phyloP scores from a whole-genome alignment of 1,140 invertebrate species.

The Sycobia sp. region DNA sequence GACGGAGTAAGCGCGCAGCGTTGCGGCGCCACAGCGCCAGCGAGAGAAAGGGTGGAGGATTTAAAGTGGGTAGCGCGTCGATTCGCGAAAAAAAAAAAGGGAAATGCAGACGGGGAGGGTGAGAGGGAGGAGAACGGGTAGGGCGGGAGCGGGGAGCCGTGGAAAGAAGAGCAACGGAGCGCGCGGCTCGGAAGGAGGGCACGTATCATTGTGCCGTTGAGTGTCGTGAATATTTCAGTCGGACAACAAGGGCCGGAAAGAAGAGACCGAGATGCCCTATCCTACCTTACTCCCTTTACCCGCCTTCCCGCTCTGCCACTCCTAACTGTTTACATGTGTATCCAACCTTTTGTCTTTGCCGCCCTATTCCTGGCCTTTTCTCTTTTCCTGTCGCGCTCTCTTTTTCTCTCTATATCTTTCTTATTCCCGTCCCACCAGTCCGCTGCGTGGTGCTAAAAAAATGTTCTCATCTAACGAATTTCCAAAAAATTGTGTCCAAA shows the following conservation, averaged over 20 bases:
- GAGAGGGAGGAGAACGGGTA: constrained; percentile 17
- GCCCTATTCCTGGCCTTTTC: no score
- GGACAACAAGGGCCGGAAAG: constrained; percentile 33
- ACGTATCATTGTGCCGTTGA: constrained; percentile 48
- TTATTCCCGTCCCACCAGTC: no score
- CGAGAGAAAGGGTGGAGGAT: no score
- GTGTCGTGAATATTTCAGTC: constrained; percentile 48
- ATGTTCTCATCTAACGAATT: no score
- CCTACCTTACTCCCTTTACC: constrained; percentile 4
- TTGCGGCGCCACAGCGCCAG: no score
- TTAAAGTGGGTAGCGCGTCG: no score
- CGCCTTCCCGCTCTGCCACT: not conserved
- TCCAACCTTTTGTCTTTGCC: not conserved
- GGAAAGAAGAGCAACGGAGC: not conserved
- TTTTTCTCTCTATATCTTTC: no score
- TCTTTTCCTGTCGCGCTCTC: no score
- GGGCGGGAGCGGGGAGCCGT: not conserved
- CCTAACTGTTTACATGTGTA: not conserved
- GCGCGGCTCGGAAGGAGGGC: constrained; percentile 29
- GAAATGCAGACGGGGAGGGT: not conserved
- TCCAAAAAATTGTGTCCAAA: no score
- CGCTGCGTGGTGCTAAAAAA: no score
- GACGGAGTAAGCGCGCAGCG: no score
- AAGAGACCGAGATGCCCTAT: constrained; percentile 11
- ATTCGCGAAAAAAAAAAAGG: not conserved